These are phyloP conservation scores for Sceloporus tristichus DNA, from an alignment of 2,113 vertebrate genomes.

Conservation along the genomic window DNA sequence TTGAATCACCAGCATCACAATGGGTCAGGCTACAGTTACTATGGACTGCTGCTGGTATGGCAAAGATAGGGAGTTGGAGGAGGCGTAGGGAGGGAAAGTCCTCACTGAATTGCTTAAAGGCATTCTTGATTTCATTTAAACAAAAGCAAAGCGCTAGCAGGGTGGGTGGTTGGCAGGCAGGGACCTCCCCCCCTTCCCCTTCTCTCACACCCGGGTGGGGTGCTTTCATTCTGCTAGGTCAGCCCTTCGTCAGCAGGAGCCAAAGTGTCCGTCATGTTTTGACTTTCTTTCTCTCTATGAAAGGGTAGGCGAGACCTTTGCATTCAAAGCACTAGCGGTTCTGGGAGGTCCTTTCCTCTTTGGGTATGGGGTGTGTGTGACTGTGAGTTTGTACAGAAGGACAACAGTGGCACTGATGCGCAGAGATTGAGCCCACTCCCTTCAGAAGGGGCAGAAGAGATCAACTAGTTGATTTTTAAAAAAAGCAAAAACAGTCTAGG, in stretches of 20 bases:
- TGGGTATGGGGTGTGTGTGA: conserved; percentile 29
- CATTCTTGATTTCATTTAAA: conserved; percentile 72
- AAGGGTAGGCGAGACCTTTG: conserved; percentile 74
- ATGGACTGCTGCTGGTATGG: conserved; percentile 69
- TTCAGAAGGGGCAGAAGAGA: conserved; percentile 22
- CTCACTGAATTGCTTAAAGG: conserved; percentile 71
- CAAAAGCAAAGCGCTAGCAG: conserved; percentile 76
- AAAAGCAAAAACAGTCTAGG: background rate
- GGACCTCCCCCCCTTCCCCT: conserved; percentile 59
- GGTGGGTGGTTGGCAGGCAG: conserved; percentile 62
- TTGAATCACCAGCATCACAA: conserved; percentile 36
- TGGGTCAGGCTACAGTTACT: conserved; percentile 66
- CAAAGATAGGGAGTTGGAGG: conserved; percentile 28
- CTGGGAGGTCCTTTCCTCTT: conserved; percentile 70
- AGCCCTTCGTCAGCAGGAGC: conserved; percentile 65
- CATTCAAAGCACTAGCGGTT: conserved; percentile 73
- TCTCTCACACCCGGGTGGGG: conserved; percentile 57
- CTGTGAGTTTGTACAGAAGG: conserved; percentile 51
- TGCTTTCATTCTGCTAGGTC: conserved; percentile 70
- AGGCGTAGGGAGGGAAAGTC: conserved; percentile 51
- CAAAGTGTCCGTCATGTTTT: conserved; percentile 74
- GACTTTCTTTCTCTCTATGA: conserved; percentile 61
- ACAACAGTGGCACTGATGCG: conserved; percentile 73
- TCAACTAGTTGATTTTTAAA: conserved; percentile 18
- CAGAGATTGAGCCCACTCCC: conserved; percentile 66